These are phyloP conservation scores for Cygnus olor DNA, from an alignment of 2,797 vertebrate genomes.

Conservation along the genomic window DNA sequence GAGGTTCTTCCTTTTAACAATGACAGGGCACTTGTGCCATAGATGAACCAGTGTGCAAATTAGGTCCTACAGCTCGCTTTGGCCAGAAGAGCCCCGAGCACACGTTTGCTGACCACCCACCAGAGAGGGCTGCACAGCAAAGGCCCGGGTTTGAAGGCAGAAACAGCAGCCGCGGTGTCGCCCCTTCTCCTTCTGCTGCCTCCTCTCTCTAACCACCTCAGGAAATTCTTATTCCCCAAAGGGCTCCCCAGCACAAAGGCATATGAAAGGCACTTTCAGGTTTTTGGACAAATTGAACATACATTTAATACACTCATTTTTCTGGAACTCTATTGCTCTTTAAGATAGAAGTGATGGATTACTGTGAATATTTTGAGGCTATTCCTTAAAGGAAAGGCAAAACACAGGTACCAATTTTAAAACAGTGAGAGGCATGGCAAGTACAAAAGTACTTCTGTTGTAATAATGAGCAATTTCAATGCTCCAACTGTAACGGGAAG, in stretches of 20 bases:
- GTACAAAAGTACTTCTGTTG: slow-evolving; percentile 16
- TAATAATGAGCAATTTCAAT: slow-evolving; percentile 27
- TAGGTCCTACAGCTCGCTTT: too few relatives aligned
- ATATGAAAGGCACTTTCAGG: not conserved
- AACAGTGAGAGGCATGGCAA: slow-evolving; percentile 6
- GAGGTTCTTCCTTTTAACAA: not conserved
- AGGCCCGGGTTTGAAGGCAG: not conserved
- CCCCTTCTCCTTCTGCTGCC: not conserved
- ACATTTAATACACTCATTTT: not conserved
- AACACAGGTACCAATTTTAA: not conserved
- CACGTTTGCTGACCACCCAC: not conserved
- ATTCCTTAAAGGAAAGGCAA: not conserved
- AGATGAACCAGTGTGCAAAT: not conserved
- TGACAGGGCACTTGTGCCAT: not conserved
- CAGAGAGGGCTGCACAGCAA: not conserved
- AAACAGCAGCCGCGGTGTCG: not conserved
- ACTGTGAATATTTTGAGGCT: not conserved
- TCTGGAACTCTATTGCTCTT: not conserved
- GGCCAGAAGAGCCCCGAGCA: not conserved
- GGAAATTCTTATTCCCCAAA: not conserved
- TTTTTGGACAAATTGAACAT: not conserved
- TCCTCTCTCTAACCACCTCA: not conserved
- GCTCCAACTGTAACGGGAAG: slow-evolving; percentile 19
- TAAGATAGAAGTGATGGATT: not conserved
- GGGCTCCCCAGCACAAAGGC: not conserved